Conservation (phyloP, 1,140 invertebrate species). For the Tachypleus tridentatus region DNA sequence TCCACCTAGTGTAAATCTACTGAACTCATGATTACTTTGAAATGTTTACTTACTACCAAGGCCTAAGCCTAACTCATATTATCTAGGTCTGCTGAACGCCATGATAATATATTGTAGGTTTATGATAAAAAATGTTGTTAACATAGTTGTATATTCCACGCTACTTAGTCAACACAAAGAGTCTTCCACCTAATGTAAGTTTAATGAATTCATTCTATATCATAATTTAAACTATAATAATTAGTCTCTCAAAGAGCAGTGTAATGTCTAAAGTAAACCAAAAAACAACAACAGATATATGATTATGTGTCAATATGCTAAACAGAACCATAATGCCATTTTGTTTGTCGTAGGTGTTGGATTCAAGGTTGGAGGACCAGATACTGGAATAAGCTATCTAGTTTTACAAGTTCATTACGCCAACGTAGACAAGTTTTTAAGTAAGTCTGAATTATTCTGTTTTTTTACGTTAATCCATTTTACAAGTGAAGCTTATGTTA, state of each 20-base stretch:
- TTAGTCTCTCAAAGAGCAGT: background rate
- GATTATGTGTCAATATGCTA: background rate
- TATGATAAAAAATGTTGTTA: too few relatives aligned
- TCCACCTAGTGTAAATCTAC: too few relatives aligned
- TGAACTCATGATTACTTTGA: too few relatives aligned
- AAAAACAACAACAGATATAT: background rate
- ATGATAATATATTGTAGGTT: too few relatives aligned
- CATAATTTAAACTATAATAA: too few relatives aligned
- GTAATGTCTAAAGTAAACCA: background rate
- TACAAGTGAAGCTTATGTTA: background rate
- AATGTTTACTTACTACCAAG: too few relatives aligned
- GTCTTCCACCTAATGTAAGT: too few relatives aligned
- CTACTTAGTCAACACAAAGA: too few relatives aligned
- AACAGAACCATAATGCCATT: too few relatives aligned
- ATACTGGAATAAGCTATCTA: slow-evolving; percentile 39
- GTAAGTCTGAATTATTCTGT: slow-evolving; percentile 33
- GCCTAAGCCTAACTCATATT: too few relatives aligned
- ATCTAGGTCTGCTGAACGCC: too few relatives aligned
- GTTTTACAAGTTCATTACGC: slow-evolving; percentile 89
- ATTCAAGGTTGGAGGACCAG: slow-evolving; percentile 39
- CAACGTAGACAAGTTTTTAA: slow-evolving; percentile 52
- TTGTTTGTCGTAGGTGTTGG: slow-evolving; percentile 33
- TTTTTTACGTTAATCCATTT: background rate
- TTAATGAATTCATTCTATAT: background rate
- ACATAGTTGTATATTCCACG: too few relatives aligned